Evolutionary conservation across 2,797 vertebrate genomes (phyloP), one percentile per base, ranked within the genome.

Genomic region (Silurus lanzhouensis): DNA sequence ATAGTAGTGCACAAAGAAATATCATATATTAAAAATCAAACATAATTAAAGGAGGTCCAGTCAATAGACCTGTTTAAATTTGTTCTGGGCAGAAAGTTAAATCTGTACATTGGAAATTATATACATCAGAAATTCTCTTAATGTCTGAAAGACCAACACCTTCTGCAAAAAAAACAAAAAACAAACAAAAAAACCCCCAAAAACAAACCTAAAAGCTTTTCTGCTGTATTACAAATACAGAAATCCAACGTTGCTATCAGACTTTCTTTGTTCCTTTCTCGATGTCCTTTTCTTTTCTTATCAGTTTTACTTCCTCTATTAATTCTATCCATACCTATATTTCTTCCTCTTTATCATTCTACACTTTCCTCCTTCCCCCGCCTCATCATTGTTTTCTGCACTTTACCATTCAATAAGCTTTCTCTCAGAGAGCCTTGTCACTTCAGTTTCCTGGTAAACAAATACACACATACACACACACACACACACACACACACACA

Each of bases 11-110:
- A 87, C 66, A 66, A 81, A 86, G 74, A 77, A 74, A 79, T 1
- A 2, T 66, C n/a, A 88, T 87, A 89, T 88, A 89, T 88, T 85
- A 86, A 87, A 87, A 87, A 84, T 76, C 46, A 84, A 87, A 88
- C 85, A 85, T 84, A 57, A 74, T 81, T 80, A 86, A 60, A 31
- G 38, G 52, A 60, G 68, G 86, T 87, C 86, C 82, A 84, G 63
- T 87, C 86, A 87, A 87, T 55, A 87, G 86, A 87, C 86, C 86
- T 22, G 13, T 58, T 85, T 38, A 19, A 20, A 52, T 66, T 83
- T 81, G 85, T 84, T 84, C 85, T 80, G 82, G 76, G 75, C 82
- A 83, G 48, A 75, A 84, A 19, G 67, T 74, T 66, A 48, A 25
- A 87, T 64, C 82, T 84, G 77, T 84, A 87, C 86, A 86, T 20